Conservation (phyloP, 1,140 invertebrate genomes). For the Contarinia nasturtii region DNA sequence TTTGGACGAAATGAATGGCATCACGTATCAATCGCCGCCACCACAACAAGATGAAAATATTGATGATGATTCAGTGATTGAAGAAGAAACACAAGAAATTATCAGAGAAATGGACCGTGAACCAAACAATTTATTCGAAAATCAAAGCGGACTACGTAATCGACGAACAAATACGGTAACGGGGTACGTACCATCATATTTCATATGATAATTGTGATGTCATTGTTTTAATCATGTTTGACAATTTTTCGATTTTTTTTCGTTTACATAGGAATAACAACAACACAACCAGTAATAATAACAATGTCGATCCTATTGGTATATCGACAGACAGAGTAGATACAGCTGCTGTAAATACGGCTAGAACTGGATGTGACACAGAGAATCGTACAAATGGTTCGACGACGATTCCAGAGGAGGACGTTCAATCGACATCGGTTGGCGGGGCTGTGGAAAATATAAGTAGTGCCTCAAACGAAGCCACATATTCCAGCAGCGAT, state of each 20-base stretch:
- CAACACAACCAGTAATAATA: not conserved
- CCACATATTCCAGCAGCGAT: not conserved
- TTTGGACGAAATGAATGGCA: slow-evolving; percentile 2
- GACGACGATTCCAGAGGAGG: not conserved
- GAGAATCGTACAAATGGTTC: not conserved
- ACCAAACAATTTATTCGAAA: not conserved
- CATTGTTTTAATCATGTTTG: too few species aligned
- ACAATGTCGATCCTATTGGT: slow-evolving; percentile 1
- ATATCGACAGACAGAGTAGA: slow-evolving; percentile 1
- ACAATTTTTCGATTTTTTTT: too few species aligned
- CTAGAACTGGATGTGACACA: not conserved
- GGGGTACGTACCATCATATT: not conserved
- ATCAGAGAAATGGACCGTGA: slow-evolving; percentile 2
- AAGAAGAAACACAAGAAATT: not conserved
- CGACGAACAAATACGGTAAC: too few species aligned
- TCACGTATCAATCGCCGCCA: not conserved
- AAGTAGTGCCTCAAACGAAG: not conserved
- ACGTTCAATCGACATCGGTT: not conserved
- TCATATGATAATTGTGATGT: not conserved
- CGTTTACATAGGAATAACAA: not conserved
- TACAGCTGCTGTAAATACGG: not conserved
- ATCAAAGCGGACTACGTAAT: not conserved
- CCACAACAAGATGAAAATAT: too few species aligned
- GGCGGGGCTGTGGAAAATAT: not conserved
- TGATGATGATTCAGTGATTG: not conserved